Base-by-base conservation (phyloP, 2,888 invertebrate species). In the Pomacea canaliculata region DNA sequence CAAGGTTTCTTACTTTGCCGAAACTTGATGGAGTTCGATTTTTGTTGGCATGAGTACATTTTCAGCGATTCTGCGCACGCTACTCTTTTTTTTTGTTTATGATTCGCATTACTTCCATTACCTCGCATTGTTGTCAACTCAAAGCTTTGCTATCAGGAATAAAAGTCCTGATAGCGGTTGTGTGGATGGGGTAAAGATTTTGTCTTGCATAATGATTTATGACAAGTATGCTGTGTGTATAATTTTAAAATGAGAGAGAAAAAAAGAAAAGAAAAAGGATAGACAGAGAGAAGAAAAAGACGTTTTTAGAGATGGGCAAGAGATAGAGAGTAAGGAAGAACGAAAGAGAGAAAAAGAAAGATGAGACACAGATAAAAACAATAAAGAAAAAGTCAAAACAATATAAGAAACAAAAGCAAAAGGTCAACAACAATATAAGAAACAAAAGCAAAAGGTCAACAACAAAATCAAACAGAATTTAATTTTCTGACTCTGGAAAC, bases 191-290 rank as follows among this genome's bases (percentile, higher is more conserved):
- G 37, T 3, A 37, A 37, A 37, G 37, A 1, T 37, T 3, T 1
- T 37, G 37, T 0, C 37, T 37, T 5, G 5, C 37, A 37, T 1
- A 5, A 37, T 37, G 37, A 0, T 5, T 37, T 37, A 37, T 37
- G 37, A 37, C 1, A 3, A 37, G 37, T 37, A 37, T 37, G 37
- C 8, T 56, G 51, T 16, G 51, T 3, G 0, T 8, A 2, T 16
- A 18, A 49, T 19, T 46, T 48, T 60, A 70, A 62, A 72, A 49
- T 67, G 67, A 71, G 48, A 19, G 51, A 63, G 69, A 71, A 70
- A 77, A 65, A 66, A 46, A 67, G 63, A 77, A 48, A 71, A 49
- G 71, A 56, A 67, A 63, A 67, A 51, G 59, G 56, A 68, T 60
- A 51, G 65, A 71, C 60, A 75, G 27, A 56, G 56, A 70, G 70